phyloP scores from a whole-genome alignment of 2,113 vertebrate species.

The Microtus oregoni region DNA sequence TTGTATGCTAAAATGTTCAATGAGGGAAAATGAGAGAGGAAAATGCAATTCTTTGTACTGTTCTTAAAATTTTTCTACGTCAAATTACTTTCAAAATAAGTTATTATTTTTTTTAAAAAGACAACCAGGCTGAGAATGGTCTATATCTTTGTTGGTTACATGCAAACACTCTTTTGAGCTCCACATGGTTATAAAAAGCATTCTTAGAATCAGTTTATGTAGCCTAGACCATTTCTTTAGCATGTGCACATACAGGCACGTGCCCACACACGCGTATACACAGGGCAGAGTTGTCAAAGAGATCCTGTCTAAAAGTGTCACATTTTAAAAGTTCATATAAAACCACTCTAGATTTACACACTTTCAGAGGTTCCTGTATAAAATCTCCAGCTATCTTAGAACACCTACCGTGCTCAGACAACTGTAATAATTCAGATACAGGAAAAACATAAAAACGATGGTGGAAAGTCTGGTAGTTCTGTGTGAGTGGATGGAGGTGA shows the following conservation, averaged over 20 bases:
- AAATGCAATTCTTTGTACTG: background rate
- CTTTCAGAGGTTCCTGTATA: background rate
- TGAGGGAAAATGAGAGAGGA: background rate
- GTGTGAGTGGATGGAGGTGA: accelerated
- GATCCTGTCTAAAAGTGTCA: slow-evolving; percentile 19
- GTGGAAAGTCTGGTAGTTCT: accelerated
- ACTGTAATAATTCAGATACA: background rate
- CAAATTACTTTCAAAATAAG: slow-evolving; percentile 9
- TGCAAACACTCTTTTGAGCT: background rate
- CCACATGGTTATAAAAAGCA: background rate
- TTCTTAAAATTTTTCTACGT: background rate
- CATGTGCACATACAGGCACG: accelerated
- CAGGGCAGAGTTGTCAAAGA: background rate
- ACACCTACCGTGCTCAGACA: background rate
- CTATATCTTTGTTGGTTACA: background rate
- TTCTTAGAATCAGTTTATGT: background rate
- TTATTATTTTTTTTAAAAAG: background rate
- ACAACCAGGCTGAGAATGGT: background rate
- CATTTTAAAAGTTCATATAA: background rate
- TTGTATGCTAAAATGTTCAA: background rate
- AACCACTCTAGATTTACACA: background rate
- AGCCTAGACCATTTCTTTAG: background rate
- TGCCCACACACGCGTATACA: no score
- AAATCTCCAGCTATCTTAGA: background rate
- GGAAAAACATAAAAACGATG: background rate